Conservation (phyloP, 30 jellyfish, hydroid and myxozoan species). For the Calvadosia cruxmelitensis region DNA sequence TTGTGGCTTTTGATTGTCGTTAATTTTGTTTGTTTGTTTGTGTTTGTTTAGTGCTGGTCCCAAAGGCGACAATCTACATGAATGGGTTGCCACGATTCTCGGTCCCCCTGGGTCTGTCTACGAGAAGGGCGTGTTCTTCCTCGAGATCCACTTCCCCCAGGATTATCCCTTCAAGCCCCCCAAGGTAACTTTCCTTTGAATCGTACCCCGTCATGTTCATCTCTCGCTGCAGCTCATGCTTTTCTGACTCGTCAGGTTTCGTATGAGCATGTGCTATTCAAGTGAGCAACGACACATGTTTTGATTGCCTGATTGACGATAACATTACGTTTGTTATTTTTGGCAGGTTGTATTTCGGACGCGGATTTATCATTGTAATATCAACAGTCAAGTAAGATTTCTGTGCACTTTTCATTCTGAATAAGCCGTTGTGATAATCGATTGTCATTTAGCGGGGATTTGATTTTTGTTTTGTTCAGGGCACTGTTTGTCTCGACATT, state of each 20-base stretch:
- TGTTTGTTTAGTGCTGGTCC: constrained; percentile 83
- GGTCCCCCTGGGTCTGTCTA: constrained; percentile 94
- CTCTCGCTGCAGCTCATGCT: too few species aligned
- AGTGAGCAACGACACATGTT: too few species aligned
- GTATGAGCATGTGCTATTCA: too few species aligned
- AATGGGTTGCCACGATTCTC: constrained; percentile 97
- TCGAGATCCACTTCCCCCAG: constrained; percentile 84
- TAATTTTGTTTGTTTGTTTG: background rate
- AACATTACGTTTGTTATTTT: background rate
- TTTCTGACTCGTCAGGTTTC: too few species aligned
- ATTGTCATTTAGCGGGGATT: background rate
- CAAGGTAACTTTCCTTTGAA: constrained; percentile 41
- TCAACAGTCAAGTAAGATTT: constrained; percentile 66
- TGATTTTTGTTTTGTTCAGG: constrained; percentile 23
- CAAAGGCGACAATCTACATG: constrained; percentile 85
- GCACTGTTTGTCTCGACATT: constrained; percentile 78
- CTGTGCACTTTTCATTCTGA: background rate
- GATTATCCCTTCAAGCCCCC: constrained; percentile 99
- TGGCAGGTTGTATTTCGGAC: constrained; percentile 66
- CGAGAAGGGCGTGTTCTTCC: constrained; percentile 93
- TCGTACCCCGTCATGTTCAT: too few species aligned
- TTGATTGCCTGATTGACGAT: background rate
- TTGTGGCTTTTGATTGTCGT: background rate
- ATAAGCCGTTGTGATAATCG: background rate
- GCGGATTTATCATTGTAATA: constrained; percentile 85